Conservation (phyloP, 2,113 vertebrate species). For the Edolisoma coerulescens region DNA sequence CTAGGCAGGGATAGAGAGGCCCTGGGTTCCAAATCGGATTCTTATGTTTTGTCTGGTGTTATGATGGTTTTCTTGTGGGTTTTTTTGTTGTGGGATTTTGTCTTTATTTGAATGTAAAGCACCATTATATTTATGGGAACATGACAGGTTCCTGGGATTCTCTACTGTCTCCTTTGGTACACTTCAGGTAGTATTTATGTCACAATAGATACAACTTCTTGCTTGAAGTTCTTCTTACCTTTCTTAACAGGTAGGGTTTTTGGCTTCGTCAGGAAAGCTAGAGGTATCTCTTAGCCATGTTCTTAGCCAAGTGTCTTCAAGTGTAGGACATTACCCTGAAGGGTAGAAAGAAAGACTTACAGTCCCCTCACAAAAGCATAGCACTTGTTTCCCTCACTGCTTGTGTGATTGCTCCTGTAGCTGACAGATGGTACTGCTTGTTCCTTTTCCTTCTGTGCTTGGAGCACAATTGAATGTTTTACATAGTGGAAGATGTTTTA, state of each 20-base stretch:
- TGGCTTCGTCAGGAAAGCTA: neutral
- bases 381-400: neutral
- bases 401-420: neutral
- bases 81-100: neutral
- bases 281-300: neutral
- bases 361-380: neutral
- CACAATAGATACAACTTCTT: neutral
- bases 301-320: neutral
- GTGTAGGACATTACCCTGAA: neutral
- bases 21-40: neutral
- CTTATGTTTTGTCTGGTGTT: neutral
- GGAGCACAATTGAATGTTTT: neutral
- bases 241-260: neutral
- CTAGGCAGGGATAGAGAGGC: neutral
- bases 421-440: neutral
- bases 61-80: rapidly evolving
- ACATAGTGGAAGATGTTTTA: neutral
- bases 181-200: neutral
- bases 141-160: neutral
- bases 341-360: neutral
- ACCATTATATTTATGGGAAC: neutral
- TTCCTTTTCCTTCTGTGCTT: neutral
- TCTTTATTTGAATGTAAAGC: neutral
- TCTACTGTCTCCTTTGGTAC: neutral
- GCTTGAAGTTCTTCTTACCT: neutral